Conservation (phyloP, 2,888 invertebrate species). For the Drosophila picticornis region DNA sequence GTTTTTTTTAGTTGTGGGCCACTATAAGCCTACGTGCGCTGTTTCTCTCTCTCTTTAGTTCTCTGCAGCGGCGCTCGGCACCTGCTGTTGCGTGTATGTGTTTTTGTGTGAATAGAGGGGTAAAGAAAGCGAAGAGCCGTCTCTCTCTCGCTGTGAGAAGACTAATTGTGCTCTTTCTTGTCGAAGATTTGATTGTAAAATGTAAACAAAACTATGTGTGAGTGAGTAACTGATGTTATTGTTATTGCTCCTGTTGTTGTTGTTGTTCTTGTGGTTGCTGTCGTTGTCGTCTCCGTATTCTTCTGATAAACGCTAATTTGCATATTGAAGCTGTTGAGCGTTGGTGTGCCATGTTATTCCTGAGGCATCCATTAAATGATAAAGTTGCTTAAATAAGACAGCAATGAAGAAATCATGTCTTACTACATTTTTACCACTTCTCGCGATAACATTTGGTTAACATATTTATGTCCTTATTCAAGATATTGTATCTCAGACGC, state of each 20-base stretch:
- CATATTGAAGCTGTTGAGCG: conserved; percentile 49
- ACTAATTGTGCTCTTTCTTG: conserved; percentile 43
- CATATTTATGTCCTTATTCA: conserved; percentile 73
- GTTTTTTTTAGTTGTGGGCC: neutral
- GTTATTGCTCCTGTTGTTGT: conserved; percentile 44
- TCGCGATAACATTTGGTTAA: conserved; percentile 65
- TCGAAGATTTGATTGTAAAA: conserved; percentile 60
- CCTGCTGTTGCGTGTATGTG: conserved; percentile 27
- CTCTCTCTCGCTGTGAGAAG: conserved; percentile 19
- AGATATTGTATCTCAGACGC: conserved; percentile 52
- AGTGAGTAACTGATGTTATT: conserved; percentile 24
- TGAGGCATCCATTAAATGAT: conserved; percentile 21
- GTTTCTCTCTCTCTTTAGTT: conserved; percentile 11
- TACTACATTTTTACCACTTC: conserved; percentile 65
- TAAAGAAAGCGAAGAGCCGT: conserved; percentile 11
- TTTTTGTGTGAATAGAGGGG: conserved; percentile 3
- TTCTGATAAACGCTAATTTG: conserved; percentile 66
- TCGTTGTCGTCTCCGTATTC: conserved; percentile 28
- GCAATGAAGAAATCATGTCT: conserved; percentile 10
- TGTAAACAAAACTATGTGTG: conserved; percentile 64
- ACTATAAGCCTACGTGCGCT: conserved; percentile 31
- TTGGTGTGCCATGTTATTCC: conserved; percentile 21
- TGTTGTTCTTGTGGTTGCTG: conserved; percentile 28
- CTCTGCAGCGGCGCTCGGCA: conserved; percentile 24
- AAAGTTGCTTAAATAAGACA: conserved; percentile 13